Evolutionary conservation across 2,113 vertebrate species (phyloP).

Genomic region (Climacteris rufus): DNA sequence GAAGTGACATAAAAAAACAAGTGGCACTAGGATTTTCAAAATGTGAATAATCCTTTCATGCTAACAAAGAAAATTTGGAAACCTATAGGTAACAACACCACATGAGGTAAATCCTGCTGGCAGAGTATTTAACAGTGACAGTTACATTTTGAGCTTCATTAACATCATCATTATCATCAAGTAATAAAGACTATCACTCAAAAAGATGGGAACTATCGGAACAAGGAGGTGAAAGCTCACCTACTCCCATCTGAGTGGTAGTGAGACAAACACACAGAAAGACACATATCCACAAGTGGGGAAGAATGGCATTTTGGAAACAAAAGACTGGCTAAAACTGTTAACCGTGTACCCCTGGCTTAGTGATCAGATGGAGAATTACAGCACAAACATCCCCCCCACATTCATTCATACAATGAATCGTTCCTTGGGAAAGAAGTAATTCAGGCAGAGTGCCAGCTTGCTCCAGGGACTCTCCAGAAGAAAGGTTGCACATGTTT

Average conservation of each 20-base stretch:
- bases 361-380: not conserved
- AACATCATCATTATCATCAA: not conserved
- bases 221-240: not conserved
- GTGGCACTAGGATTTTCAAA: not conserved
- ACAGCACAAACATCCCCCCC: not conserved
- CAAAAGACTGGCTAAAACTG: not conserved
- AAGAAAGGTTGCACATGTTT: conserved; percentile 44
- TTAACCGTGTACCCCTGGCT: not conserved
- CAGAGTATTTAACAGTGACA: not conserved
- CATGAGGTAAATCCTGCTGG: not conserved
- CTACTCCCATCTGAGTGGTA: not conserved
- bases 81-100: not conserved
- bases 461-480: not conserved
- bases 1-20: not conserved
- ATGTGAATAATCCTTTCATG: not conserved
- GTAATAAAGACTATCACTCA: not conserved
- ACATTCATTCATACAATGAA: conserved; percentile 1
- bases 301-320: not conserved
- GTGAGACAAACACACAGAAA: not conserved
- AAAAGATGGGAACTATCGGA: not conserved
- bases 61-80: not conserved
- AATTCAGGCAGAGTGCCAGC: not conserved
- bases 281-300: not conserved
- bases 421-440: not conserved
- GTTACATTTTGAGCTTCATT: not conserved